A percentile compares a stretch with the other conserved stretches of the same genome.
These are phyloP conservation scores for Miichthys miiuy DNA, from an alignment of 2,797 vertebrate genomes.

Conservation along the genomic window DNA sequence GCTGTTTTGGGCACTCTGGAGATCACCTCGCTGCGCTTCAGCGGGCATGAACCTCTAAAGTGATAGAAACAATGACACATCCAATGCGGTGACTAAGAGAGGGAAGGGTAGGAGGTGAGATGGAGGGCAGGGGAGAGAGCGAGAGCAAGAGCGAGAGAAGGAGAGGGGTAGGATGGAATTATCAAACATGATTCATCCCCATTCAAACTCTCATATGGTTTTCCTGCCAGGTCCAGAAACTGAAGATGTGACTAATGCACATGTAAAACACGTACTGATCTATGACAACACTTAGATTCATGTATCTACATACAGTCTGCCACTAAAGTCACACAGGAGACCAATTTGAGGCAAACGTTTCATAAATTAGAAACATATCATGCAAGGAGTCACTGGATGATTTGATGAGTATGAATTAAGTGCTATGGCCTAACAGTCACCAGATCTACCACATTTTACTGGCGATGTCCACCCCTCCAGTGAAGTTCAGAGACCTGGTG, in stretches of 20 bases:
- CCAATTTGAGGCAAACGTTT: background rate
- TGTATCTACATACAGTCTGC: background rate
- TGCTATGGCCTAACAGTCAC: background rate
- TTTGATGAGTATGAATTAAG: background rate
- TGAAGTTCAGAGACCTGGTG: background rate
- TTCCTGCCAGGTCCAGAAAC: conserved; percentile 24
- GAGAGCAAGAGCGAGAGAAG: conserved; percentile 26
- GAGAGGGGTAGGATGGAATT: conserved; percentile 48
- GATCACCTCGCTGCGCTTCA: conserved; percentile 91
- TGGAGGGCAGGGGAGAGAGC: conserved; percentile 53
- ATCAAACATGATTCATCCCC: conserved; percentile 65
- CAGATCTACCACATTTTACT: background rate
- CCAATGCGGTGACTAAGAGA: conserved; percentile 83
- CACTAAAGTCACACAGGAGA: conserved; percentile 1
- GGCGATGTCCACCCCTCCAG: background rate
- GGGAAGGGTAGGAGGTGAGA: conserved; percentile 64
- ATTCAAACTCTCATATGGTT: conserved; percentile 40
- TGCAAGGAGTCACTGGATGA: background rate
- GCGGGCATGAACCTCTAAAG: conserved; percentile 90
- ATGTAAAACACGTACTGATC: conserved; percentile 42
- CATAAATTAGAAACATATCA: background rate
- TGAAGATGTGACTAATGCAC: conserved; percentile 30
- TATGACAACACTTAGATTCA: conserved; percentile 4
- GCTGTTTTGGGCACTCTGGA: conserved; percentile 85
- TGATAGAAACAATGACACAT: conserved; percentile 92